Percentiles rank a stretch among this genome's conserved stretches.
Conservation (phyloP, 2,113 vertebrate species). For the Heterochromis multidens region DNA sequence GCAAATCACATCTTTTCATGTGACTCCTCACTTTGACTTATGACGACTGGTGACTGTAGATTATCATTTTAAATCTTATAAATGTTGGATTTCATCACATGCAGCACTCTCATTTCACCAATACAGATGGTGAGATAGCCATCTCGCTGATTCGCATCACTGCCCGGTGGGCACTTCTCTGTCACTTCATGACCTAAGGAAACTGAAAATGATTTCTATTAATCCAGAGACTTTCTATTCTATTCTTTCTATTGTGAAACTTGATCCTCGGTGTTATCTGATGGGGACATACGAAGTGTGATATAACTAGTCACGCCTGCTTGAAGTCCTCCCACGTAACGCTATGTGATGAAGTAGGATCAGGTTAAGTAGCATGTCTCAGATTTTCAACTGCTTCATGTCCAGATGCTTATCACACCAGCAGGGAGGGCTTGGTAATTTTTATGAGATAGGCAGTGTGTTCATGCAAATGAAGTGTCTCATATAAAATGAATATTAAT, state of each 20-base stretch:
- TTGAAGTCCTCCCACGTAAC: conserved; percentile 50
- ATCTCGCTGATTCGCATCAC: conserved; percentile 5
- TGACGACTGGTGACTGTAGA: not conserved
- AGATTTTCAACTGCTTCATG: conserved; percentile 58
- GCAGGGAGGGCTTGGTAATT: conserved; percentile 44
- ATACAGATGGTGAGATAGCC: not conserved
- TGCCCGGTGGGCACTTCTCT: conserved; percentile 32
- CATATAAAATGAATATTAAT: conserved; percentile 62
- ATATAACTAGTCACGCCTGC: conserved; percentile 56
- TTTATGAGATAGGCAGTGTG: conserved; percentile 57
- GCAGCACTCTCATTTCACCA: not conserved
- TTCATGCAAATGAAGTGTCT: conserved; percentile 67
- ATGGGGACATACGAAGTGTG: conserved; percentile 41
- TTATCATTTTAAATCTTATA: not conserved
- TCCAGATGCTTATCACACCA: conserved; percentile 62
- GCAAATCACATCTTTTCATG: not conserved
- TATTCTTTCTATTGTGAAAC: conserved; percentile 64
- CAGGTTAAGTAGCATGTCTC: conserved; percentile 60
- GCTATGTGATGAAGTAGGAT: conserved; percentile 64
- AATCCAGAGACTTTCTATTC: conserved; percentile 24
- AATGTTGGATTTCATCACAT: not conserved
- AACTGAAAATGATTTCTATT: conserved; percentile 51
- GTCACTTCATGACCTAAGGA: conserved; percentile 43
- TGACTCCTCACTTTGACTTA: not conserved
- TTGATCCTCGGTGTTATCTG: conserved; percentile 53